phyloP scores from a whole-genome alignment of 2,888 invertebrate genomes.

The Anoncus sp. region DNA sequence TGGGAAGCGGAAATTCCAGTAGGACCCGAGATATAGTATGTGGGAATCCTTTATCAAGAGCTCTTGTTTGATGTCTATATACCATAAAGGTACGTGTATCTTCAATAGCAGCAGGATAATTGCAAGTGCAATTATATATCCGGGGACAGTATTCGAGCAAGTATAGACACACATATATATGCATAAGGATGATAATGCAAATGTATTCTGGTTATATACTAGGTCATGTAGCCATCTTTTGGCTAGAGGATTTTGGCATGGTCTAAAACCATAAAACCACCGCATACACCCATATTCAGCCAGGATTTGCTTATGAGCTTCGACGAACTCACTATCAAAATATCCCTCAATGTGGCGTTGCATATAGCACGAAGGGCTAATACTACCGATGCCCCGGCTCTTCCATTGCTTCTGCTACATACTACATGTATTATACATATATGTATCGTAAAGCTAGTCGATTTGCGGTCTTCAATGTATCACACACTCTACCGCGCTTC shows the following conservation, averaged over 20 bases:
- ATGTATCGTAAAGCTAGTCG: slow-evolving; percentile 55
- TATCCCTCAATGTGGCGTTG: slow-evolving; percentile 45
- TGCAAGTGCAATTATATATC: slow-evolving; percentile 34
- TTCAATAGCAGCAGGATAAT: slow-evolving; percentile 37
- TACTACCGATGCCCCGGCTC: slow-evolving; percentile 29
- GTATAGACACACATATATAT: background rate
- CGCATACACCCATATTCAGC: slow-evolving; percentile 41
- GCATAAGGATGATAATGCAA: background rate
- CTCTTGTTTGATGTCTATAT: slow-evolving; percentile 42
- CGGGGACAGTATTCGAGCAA: background rate
- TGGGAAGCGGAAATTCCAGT: slow-evolving; percentile 26
- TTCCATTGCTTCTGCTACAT: slow-evolving; percentile 32
- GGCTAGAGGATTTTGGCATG: slow-evolving; percentile 35
- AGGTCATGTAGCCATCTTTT: slow-evolving; percentile 23
- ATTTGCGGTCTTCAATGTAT: slow-evolving; percentile 65
- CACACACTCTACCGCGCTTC: slow-evolving; percentile 71
- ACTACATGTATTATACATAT: slow-evolving; percentile 13
- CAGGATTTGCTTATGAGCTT: slow-evolving; percentile 54
- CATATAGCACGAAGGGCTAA: slow-evolving; percentile 34
- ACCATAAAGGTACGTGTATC: slow-evolving; percentile 15
- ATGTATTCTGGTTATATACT: slow-evolving; percentile 17
- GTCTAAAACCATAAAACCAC: slow-evolving; percentile 41
- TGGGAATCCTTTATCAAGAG: slow-evolving; percentile 9
- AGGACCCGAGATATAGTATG: slow-evolving; percentile 13
- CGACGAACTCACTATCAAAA: slow-evolving; percentile 41